These are phyloP conservation scores for Leucoptera coffeella DNA, from an alignment of 2,888 invertebrate species.

Conservation along the genomic window DNA sequence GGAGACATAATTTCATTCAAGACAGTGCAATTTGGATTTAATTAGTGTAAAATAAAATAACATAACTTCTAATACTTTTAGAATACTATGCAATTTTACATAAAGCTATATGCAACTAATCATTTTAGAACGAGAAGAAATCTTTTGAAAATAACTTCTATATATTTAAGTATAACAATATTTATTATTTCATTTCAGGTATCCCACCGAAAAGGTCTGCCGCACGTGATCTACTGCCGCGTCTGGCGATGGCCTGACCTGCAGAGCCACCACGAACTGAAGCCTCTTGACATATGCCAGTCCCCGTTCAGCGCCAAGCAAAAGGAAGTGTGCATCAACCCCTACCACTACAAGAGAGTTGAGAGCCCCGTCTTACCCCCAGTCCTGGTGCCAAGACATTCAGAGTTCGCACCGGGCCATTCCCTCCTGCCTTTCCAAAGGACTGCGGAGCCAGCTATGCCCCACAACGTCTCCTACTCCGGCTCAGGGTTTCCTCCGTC, in stretches of 20 bases:
- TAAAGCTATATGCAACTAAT: too few relatives aligned
- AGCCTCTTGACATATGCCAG: conserved; percentile 91
- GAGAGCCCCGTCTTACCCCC: conserved; percentile 97
- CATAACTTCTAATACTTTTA: too few relatives aligned
- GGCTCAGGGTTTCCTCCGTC: conserved; percentile 81
- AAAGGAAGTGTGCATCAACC: conserved; percentile 99
- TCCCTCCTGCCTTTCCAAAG: conserved; percentile 78
- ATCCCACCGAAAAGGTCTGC: conserved; percentile 94
- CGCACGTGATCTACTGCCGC: conserved; percentile 98
- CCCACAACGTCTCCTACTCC: conserved; percentile 87
- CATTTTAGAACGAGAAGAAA: too few relatives aligned
- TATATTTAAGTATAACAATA: too few relatives aligned
- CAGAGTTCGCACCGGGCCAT: conserved; percentile 91
- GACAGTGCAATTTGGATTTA: too few relatives aligned
- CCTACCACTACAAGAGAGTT: conserved; percentile 97
- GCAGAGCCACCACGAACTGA: conserved; percentile 96
- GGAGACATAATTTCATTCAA: too few relatives aligned
- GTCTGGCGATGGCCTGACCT: conserved; percentile 99
- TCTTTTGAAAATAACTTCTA: too few relatives aligned
- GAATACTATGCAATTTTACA: too few relatives aligned
- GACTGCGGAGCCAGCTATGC: conserved; percentile 85
- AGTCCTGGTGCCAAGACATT: conserved; percentile 94
- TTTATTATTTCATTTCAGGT: conserved; percentile 76
- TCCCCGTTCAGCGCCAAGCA: conserved; percentile 96
- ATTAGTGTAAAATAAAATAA: too few relatives aligned